phyloP scores from a whole-genome alignment of 2,113 vertebrate genomes.

The Percopsis transmontana region DNA sequence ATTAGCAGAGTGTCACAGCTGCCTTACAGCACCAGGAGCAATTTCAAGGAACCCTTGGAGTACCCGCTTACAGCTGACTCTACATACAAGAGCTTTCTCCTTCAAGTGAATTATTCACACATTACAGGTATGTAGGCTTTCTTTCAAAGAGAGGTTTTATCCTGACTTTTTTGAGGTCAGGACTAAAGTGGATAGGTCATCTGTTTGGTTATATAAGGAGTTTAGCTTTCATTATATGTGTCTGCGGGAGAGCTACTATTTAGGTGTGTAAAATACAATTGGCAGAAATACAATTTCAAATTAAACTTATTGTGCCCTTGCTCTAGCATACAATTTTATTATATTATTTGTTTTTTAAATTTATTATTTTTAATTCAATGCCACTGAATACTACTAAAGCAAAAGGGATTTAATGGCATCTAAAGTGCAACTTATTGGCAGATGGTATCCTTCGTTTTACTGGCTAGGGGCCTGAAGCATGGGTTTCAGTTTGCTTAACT shows the following conservation, averaged over 20 bases:
- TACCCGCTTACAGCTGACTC: conserved; percentile 64
- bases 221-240: conserved; percentile 46
- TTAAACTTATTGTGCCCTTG: not conserved
- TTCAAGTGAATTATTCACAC: conserved; percentile 62
- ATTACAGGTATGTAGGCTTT: conserved; percentile 75
- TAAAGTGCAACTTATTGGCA: conserved; percentile 49
- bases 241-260: conserved; percentile 27
- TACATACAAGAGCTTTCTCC: conserved; percentile 47
- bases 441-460: conserved; percentile 62
- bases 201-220: conserved; percentile 68
- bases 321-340: not conserved
- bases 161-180: conserved; percentile 65
- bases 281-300: conserved; percentile 3
- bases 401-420: conserved; percentile 23
- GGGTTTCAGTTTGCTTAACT: conserved; percentile 73
- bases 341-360: conserved; percentile 15
- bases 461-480: conserved; percentile 66
- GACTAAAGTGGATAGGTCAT: conserved; percentile 67
- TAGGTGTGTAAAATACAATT: conserved; percentile 32
- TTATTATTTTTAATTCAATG: conserved; percentile 10
- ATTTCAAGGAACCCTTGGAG: conserved; percentile 72
- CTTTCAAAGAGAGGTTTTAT: conserved; percentile 64
- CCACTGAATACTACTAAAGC: conserved; percentile 12
- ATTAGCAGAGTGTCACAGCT: conserved; percentile 83
- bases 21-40: conserved; percentile 66